Evolutionary conservation across 2,113 vertebrate species (phyloP).

Genomic region (Caracal caracal): DNA sequence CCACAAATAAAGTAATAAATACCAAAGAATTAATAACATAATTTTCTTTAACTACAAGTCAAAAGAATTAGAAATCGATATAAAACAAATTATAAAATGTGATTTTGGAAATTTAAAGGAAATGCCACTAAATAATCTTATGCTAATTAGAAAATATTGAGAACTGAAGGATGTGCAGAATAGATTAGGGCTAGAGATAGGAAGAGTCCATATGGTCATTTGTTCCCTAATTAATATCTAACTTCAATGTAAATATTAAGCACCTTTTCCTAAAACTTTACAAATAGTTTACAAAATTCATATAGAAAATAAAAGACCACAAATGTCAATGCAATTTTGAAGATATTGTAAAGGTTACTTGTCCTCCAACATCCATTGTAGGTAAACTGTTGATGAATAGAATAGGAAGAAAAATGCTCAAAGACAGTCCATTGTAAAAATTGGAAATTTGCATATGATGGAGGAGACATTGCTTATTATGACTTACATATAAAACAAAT

Average conservation of each 20-base stretch:
- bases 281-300: not conserved
- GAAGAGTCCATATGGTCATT: not conserved
- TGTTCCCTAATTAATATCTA: not conserved
- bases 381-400: not conserved
- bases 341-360: not conserved
- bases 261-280: not conserved
- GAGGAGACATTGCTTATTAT: not conserved
- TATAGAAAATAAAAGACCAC: not conserved
- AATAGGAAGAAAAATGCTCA: not conserved
- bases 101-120: not conserved
- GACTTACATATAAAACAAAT: not conserved
- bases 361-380: not conserved
- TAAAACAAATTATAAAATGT: not conserved
- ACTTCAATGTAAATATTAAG: not conserved
- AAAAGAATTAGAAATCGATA: not conserved
- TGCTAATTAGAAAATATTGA: slow-evolving; percentile 32
- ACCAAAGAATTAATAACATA: not conserved
- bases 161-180: not conserved
- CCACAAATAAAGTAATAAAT: not conserved
- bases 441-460: not conserved
- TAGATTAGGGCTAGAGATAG: not conserved
- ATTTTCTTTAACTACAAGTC: not conserved
- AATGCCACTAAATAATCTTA: not conserved
- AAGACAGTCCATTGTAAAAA: not conserved
- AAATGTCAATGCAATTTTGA: not conserved